These are phyloP conservation scores for Oscheius sp. DNA, from an alignment of 1,140 invertebrate genomes.

Conservation along the genomic window DNA sequence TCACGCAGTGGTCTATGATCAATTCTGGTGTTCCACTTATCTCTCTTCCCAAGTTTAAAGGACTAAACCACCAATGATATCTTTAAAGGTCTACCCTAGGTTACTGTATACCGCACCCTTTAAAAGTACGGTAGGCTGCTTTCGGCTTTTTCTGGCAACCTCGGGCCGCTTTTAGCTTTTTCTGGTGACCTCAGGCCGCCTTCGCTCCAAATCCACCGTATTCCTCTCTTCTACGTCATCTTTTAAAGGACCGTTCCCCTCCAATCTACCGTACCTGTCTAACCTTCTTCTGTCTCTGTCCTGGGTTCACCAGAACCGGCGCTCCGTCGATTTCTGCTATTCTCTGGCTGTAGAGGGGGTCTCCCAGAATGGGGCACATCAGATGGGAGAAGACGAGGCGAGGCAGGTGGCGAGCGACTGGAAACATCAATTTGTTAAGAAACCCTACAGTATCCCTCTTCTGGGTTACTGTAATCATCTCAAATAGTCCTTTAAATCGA, in stretches of 20 bases:
- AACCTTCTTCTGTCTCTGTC: not conserved
- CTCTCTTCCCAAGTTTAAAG: not conserved
- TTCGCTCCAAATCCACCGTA: too few species aligned
- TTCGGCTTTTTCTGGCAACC: too few species aligned
- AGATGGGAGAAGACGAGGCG: not conserved
- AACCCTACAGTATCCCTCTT: not conserved
- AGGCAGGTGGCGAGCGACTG: not conserved
- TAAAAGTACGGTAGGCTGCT: too few species aligned
- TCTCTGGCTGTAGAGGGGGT: not conserved
- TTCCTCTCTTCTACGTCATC: too few species aligned
- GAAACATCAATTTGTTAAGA: not conserved
- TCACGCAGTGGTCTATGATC: too few species aligned
- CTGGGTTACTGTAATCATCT: not conserved
- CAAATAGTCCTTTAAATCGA: not conserved
- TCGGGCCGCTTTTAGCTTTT: too few species aligned
- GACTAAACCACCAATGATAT: not conserved
- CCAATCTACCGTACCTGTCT: conserved; percentile 1
- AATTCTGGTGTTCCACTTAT: too few species aligned
- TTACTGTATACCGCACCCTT: too few species aligned
- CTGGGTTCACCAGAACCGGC: not conserved
- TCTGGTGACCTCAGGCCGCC: too few species aligned
- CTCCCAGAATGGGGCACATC: not conserved
- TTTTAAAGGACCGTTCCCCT: too few species aligned
- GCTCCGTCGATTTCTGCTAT: not conserved
- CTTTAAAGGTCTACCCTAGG: too few species aligned